phyloP scores from a whole-genome alignment of 2,797 vertebrate genomes.

The Falco cherrug region DNA sequence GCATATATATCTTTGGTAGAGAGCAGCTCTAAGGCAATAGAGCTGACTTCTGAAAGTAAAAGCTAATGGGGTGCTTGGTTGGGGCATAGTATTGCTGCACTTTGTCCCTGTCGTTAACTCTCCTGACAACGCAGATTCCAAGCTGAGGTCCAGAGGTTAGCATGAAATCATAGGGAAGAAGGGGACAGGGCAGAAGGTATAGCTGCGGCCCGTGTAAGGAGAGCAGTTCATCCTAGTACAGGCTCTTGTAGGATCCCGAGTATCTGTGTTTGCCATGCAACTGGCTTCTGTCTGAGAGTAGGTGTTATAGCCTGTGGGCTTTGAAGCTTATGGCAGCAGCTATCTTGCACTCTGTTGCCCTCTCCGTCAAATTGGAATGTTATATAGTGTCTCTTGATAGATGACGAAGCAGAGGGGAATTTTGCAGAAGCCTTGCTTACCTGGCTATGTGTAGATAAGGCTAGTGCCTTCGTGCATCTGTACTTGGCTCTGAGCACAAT shows the following conservation, averaged over 20 bases:
- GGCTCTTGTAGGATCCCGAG: not conserved
- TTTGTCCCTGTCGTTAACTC: not conserved
- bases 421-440: not conserved
- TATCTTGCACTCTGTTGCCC: not conserved
- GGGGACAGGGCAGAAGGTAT: not conserved
- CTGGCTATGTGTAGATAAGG: not conserved
- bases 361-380: not conserved
- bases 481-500: not conserved
- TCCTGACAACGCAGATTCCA: not conserved
- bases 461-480: not conserved
- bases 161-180: not conserved
- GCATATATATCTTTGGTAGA: not conserved
- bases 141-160: not conserved
- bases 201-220: not conserved
- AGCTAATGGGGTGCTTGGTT: not conserved
- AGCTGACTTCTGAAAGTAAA: conserved; percentile 36
- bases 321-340: not conserved
- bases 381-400: not conserved
- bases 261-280: not conserved
- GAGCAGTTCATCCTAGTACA: not conserved
- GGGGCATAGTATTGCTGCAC: not conserved
- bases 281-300: not conserved
- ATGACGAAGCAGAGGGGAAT: not conserved
- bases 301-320: not conserved
- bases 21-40: not conserved